These are phyloP conservation scores for Epicauta chinensis DNA, from an alignment of 1,140 invertebrate species.

Conservation along the genomic window DNA sequence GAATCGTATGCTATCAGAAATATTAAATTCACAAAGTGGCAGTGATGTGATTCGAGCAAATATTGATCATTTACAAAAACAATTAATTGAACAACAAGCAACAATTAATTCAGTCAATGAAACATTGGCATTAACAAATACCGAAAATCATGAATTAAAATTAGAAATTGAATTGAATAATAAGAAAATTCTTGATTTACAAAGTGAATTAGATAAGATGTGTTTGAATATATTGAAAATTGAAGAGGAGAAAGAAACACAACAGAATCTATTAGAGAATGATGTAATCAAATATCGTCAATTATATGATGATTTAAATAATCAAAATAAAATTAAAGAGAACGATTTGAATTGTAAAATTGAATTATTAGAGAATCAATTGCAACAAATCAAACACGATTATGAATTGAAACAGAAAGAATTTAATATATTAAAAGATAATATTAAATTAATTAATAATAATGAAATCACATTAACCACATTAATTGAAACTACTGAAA, in stretches of 20 bases:
- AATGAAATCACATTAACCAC: constrained; percentile 39
- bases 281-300: constrained; percentile 29
- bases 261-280: constrained; percentile 37
- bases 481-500: constrained; percentile 44
- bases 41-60: constrained; percentile 55
- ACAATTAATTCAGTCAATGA: constrained; percentile 47
- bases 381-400: constrained; percentile 25
- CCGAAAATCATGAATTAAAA: constrained; percentile 49
- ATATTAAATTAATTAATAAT: constrained; percentile 43
- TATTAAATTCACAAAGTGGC: constrained; percentile 51
- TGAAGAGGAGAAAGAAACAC: constrained; percentile 39
- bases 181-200: constrained; percentile 43
- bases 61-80: constrained; percentile 55
- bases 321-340: neutral
- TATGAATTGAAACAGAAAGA: constrained; percentile 39
- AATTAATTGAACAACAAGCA: constrained; percentile 54
- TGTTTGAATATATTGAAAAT: constrained; percentile 38
- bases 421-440: constrained; percentile 42
- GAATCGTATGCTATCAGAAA: constrained; percentile 58
- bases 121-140: constrained; percentile 46
- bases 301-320: constrained; percentile 22
- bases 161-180: constrained; percentile 45
- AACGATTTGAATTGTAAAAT: constrained; percentile 1
- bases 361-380: constrained; percentile 21
- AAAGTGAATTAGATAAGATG: constrained; percentile 43